Conservation (phyloP, 2,113 vertebrate genomes). For the Uria lomvia region DNA sequence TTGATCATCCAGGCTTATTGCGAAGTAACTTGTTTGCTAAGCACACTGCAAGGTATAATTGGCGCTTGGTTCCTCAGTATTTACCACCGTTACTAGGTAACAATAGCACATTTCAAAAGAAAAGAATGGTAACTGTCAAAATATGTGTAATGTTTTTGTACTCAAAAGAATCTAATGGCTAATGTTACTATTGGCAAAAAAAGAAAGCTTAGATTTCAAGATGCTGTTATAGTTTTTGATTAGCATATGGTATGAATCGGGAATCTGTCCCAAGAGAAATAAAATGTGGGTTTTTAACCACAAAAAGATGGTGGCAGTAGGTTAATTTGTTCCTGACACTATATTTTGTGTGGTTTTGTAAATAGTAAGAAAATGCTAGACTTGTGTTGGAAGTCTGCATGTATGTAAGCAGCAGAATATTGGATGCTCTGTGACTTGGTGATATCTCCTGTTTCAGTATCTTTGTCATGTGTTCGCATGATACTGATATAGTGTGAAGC, state of each 20-base stretch:
- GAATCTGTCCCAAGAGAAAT: neutral
- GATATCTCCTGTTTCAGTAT: neutral
- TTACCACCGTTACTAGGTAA: neutral
- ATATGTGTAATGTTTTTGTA: neutral
- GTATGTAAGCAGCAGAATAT: neutral
- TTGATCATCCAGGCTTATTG: neutral
- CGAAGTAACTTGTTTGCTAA: neutral
- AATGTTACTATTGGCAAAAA: neutral
- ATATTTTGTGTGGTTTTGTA: neutral
- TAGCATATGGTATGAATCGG: neutral
- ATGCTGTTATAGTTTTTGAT: neutral
- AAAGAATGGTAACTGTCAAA: neutral
- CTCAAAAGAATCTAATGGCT: neutral
- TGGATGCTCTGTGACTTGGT: neutral
- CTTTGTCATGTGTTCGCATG: rapidly evolving
- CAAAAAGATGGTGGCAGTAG: neutral
- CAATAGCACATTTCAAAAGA: neutral
- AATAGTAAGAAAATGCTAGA: neutral
- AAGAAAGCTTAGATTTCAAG: neutral
- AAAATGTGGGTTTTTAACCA: neutral
- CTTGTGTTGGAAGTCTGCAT: neutral
- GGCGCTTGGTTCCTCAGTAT: neutral
- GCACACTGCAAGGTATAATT: neutral
- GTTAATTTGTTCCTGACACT: neutral
- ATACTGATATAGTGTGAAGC: neutral